Base-by-base conservation (phyloP, 2,888 invertebrate genomes). In the Gortyna flavago region DNA sequence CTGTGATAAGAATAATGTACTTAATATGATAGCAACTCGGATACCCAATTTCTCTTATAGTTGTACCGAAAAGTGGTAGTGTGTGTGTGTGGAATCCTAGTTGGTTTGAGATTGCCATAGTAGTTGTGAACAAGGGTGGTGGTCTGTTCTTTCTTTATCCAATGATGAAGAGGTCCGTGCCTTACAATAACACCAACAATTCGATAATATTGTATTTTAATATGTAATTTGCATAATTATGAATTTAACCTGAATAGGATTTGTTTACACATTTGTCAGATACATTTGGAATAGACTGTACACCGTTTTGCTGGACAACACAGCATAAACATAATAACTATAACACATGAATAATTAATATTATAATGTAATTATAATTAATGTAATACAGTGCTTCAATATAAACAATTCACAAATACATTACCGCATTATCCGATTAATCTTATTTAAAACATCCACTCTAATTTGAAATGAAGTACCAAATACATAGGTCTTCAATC, bases 391-490 rank as follows among this genome's bases (percentile, higher is more conserved):
- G 13, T 25, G 32, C 32, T n/a, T 29, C 2, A 51, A n/a, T 32
- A 51, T 18, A 61, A 35, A 62, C 18, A 44, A 61, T 51, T 21
- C 51, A 44, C 11, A 54, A 67, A 66, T 21, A 21, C 29, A 44
- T 32, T 21, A 25, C 32, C 6, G 2, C 44, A 62, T 25, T 32
- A 48, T n/a, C 13, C 29, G 11, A 67, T 48, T n/a, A 32, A 81
- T 21, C 6, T n/a, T 16, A 62, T 62, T 67, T 18, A 38, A 16
- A 83, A 67, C 38, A 61, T 0, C 32, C 9, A 29, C 32, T 44
- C 21, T 29, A 11, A 61, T 66, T 44, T 61, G 8, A 44, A 77
- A 54, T 66, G 35, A 68, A 75, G 13, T 44, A 18, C 21, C 29
- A 44, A 71, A 76, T 73, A n/a, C n/a, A n/a, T n/a, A n/a, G n/a